These are phyloP conservation scores for Hyperoodon ampullatus DNA, from an alignment of 2,113 vertebrate species.

Conservation along the genomic window DNA sequence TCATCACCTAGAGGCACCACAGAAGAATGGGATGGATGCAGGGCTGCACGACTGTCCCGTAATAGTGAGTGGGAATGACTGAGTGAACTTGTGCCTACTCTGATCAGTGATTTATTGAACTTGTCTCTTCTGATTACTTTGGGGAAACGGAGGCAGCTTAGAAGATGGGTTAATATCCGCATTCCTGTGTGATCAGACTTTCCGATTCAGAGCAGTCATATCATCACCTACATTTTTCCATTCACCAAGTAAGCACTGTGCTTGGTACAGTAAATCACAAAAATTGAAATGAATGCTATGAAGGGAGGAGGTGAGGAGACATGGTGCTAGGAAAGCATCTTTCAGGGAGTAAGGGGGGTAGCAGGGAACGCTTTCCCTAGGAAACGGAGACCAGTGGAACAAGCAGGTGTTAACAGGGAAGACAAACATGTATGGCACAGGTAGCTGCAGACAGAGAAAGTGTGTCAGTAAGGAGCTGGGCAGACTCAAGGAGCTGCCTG, in stretches of 20 bases:
- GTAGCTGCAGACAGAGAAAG: neutral
- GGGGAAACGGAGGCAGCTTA: neutral
- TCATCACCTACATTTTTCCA: neutral
- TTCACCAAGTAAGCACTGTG: neutral
- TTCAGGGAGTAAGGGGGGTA: neutral
- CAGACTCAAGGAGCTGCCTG: neutral
- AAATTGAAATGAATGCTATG: accelerated
- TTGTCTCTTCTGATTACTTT: neutral
- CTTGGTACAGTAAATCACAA: neutral
- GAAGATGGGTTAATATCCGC: neutral
- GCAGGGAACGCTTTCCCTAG: neutral
- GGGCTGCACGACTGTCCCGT: neutral
- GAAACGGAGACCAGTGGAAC: neutral
- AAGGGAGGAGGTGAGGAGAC: neutral
- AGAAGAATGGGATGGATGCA: accelerated
- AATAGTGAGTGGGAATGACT: neutral
- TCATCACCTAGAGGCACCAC: neutral
- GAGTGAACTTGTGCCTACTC: neutral
- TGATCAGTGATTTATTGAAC: neutral
- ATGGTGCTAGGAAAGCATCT: neutral
- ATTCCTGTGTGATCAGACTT: neutral
- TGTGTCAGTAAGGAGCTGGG: neutral
- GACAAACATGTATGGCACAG: neutral
- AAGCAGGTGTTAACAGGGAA: neutral
- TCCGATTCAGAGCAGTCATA: neutral